Percentiles rank a stretch among this genome's conserved stretches.
These are phyloP conservation scores for Andinoacara biseriatus DNA, from an alignment of 2,113 vertebrate species.

Conservation along the genomic window DNA sequence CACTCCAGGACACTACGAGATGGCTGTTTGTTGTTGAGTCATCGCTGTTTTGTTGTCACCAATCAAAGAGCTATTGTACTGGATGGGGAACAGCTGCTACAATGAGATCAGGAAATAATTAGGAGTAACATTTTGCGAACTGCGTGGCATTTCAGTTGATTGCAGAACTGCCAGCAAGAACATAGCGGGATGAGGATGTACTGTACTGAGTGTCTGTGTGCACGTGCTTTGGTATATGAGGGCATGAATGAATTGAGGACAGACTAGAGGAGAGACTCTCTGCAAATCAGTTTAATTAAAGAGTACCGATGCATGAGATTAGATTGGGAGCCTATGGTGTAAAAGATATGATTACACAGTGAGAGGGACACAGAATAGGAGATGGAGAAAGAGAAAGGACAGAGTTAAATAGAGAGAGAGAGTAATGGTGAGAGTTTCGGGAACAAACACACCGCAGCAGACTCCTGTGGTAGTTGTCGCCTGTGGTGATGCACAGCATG, in stretches of 20 bases:
- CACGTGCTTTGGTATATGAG: constrained; percentile 30
- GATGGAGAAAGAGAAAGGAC: background rate
- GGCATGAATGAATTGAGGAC: constrained; percentile 67
- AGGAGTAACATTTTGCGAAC: constrained; percentile 54
- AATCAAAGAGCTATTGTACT: constrained; percentile 37
- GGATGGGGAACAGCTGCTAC: constrained; percentile 54
- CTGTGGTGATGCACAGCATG: constrained; percentile 25
- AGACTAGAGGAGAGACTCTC: constrained; percentile 61
- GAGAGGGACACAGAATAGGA: constrained; percentile 45
- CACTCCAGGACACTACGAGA: constrained; percentile 13
- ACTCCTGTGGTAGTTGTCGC: constrained; percentile 20
- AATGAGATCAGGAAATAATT: constrained; percentile 58
- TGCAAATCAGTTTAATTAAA: constrained; percentile 84
- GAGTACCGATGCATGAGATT: constrained; percentile 83
- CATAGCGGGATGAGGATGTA: constrained; percentile 23
- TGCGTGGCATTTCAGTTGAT: constrained; percentile 67
- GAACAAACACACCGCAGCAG: constrained; percentile 11
- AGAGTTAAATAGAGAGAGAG: background rate
- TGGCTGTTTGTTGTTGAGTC: constrained; percentile 20
- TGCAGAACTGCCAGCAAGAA: constrained; percentile 36
- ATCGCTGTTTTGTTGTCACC: constrained; percentile 24
- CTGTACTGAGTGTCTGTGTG: constrained; percentile 1
- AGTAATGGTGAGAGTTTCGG: background rate
- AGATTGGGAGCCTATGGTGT: constrained; percentile 77
- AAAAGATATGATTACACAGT: constrained; percentile 76